Evolutionary conservation across 2,113 vertebrate genomes (phyloP).

Genomic region (Cisticola juncidis): DNA sequence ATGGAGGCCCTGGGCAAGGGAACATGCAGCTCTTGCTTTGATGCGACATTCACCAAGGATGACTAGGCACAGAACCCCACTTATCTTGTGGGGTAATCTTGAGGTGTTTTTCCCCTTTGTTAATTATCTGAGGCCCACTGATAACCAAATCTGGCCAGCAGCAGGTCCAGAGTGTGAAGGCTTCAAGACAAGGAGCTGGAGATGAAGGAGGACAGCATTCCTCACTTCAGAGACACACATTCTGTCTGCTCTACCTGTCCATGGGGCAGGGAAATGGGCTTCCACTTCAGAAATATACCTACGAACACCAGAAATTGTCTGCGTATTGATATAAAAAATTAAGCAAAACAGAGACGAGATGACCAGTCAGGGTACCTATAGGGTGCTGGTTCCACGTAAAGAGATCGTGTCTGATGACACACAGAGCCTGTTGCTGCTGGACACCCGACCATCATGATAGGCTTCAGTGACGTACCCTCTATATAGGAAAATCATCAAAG

Average conservation of each 20-base stretch:
- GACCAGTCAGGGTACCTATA: rapidly evolving
- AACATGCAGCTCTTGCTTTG: no score
- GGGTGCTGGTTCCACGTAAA: background rate
- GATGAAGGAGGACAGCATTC: background rate
- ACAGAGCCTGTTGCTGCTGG: background rate
- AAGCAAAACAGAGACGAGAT: background rate
- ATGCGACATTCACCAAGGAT: background rate
- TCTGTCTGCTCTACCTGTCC: rapidly evolving
- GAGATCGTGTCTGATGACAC: background rate
- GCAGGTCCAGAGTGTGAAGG: background rate
- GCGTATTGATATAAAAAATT: rapidly evolving
- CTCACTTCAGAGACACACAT: background rate
- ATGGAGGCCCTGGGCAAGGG: background rate
- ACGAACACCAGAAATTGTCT: background rate
- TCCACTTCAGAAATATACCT: background rate
- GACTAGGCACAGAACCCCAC: rapidly evolving
- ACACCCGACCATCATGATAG: rapidly evolving
- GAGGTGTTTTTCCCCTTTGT: background rate
- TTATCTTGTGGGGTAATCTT: no score
- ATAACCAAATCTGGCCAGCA: background rate
- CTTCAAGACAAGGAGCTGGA: background rate
- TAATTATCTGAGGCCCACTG: background rate
- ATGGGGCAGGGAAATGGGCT: rapidly evolving
- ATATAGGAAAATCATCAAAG: background rate
- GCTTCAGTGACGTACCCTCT: rapidly evolving